phyloP scores from a whole-genome alignment of 2,113 vertebrate genomes.

The Lontra canadensis region DNA sequence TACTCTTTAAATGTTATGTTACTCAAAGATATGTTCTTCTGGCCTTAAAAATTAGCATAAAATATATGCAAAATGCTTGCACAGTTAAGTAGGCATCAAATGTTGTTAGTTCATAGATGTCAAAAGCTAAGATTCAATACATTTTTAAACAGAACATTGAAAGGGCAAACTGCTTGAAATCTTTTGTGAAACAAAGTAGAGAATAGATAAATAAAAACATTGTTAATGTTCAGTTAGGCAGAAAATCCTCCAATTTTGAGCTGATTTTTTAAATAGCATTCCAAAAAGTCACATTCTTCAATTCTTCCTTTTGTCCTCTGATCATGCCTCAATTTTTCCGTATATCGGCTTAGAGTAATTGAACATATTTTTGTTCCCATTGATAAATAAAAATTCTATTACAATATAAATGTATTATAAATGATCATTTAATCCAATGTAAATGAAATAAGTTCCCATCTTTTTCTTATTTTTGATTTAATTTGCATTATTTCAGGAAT shows the following conservation, averaged over 20 bases:
- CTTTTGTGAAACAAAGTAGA: neutral
- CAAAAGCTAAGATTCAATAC: neutral
- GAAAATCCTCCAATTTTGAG: neutral
- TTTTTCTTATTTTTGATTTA: constrained; percentile 75
- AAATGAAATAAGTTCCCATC: constrained; percentile 69
- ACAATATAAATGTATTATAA: constrained; percentile 78
- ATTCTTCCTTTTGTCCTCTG: neutral
- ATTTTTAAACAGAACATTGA: neutral
- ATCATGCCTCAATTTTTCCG: constrained; percentile 32
- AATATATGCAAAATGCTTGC: neutral
- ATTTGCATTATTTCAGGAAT: constrained; percentile 74
- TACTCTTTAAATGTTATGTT: constrained; percentile 1
- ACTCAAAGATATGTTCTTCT: neutral
- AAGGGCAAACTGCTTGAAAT: neutral
- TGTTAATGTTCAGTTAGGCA: neutral
- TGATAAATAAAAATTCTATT: constrained; percentile 76
- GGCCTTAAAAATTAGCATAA: constrained; percentile 41
- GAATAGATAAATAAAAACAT: neutral
- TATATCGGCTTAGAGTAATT: constrained; percentile 47
- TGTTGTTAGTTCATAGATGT: neutral
- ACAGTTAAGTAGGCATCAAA: constrained; percentile 17
- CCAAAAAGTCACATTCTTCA: neutral
- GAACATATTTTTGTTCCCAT: constrained; percentile 66
- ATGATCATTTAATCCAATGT: constrained; percentile 66
- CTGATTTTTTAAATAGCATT: constrained; percentile 26